Percentiles rank a stretch among this genome's conserved stretches.
These are phyloP conservation scores for Oxystoma pomonae DNA, from an alignment of 2,888 invertebrate species.

Conservation along the genomic window DNA sequence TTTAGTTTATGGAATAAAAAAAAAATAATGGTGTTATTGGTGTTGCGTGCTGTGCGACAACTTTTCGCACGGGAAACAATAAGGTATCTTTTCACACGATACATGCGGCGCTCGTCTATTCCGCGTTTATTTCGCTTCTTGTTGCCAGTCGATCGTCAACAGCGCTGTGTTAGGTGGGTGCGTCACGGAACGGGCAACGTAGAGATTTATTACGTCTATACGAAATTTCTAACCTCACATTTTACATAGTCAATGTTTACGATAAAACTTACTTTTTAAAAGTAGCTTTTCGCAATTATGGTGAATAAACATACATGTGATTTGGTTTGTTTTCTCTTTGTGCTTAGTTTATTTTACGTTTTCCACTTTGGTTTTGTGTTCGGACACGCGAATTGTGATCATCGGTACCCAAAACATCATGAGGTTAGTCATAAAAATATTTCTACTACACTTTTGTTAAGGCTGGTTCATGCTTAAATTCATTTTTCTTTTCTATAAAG, in stretches of 20 bases:
- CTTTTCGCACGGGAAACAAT: too few species aligned
- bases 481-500: too few species aligned
- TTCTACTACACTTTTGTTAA: too few species aligned
- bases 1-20: too few species aligned
- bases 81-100: too few species aligned
- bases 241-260: slow-evolving; percentile 25
- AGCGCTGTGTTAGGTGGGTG: slow-evolving; percentile 1
- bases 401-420: slow-evolving; percentile 38
- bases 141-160: not conserved
- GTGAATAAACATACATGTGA: slow-evolving; percentile 38
- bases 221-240: slow-evolving; percentile 26
- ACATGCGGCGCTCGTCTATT: too few species aligned
- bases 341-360: slow-evolving; percentile 24
- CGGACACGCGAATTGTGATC: slow-evolving; percentile 33
- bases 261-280: slow-evolving; percentile 22
- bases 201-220: not conserved
- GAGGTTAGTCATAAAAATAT: slow-evolving; percentile 33
- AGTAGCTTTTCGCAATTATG: slow-evolving; percentile 33
- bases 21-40: too few species aligned
- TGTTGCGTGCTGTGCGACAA: too few species aligned
- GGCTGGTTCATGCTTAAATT: too few species aligned
- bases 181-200: not conserved
- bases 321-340: slow-evolving; percentile 28
- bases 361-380: slow-evolving; percentile 13
- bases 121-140: not conserved